These are phyloP conservation scores for Nipponacmea schrenckii DNA, from an alignment of 2,888 invertebrate genomes.

Conservation along the genomic window DNA sequence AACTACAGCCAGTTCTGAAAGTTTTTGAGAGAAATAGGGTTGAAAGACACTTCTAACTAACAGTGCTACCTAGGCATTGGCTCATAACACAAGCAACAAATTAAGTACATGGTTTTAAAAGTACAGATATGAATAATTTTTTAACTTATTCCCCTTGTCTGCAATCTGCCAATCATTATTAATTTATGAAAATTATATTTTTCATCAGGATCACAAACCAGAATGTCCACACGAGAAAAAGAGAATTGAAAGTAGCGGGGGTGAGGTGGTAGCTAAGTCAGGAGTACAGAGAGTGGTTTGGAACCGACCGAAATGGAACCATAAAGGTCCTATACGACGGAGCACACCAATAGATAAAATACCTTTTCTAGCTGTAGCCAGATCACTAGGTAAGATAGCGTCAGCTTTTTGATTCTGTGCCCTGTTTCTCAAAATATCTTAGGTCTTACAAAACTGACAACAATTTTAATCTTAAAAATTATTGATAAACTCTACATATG, in stretches of 20 bases:
- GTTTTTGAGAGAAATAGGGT: too few species aligned
- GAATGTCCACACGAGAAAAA: constrained; percentile 85
- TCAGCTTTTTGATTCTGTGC: neutral
- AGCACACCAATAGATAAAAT: constrained; percentile 78
- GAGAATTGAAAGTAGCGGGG: constrained; percentile 76
- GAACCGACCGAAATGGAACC: constrained; percentile 81
- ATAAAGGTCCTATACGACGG: constrained; percentile 86
- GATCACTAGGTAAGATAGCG: constrained; percentile 79
- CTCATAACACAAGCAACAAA: too few species aligned
- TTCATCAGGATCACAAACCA: constrained; percentile 87
- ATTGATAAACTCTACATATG: too few species aligned
- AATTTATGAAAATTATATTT: too few species aligned
- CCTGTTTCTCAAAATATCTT: neutral
- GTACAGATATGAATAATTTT: too few species aligned
- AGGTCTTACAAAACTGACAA: neutral
- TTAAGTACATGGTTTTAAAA: too few species aligned
- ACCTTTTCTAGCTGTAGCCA: constrained; percentile 85
- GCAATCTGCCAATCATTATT: too few species aligned
- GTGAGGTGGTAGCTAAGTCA: constrained; percentile 75
- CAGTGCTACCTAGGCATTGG: too few species aligned
- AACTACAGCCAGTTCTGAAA: too few species aligned
- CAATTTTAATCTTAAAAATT: too few species aligned
- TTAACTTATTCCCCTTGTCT: too few species aligned
- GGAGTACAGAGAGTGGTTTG: constrained; percentile 97
- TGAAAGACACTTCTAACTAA: too few species aligned